Percentiles rank a stretch among this genome's conserved stretches.
These are phyloP conservation scores for Tachina fera DNA, from an alignment of 2,888 invertebrate genomes.

Conservation along the genomic window DNA sequence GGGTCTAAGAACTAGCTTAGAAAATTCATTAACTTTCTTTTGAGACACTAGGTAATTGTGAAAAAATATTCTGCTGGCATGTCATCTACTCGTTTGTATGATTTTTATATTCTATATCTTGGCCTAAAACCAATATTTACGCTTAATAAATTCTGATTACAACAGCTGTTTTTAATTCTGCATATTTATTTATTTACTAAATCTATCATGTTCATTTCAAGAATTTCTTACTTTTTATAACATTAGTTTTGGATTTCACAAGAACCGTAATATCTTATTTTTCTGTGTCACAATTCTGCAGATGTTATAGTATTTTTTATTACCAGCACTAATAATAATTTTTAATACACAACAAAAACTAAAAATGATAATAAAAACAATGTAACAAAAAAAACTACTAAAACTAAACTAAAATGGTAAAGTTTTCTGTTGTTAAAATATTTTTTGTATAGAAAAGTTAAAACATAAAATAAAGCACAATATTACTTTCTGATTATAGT, in stretches of 20 bases:
- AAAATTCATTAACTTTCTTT: no score
- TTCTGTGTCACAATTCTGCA: conserved; percentile 74
- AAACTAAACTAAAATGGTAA: conserved; percentile 38
- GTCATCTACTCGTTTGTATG: no score
- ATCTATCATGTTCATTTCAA: conserved; percentile 51
- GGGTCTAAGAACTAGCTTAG: no score
- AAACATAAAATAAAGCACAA: conserved; percentile 74
- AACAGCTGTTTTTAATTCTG: not conserved
- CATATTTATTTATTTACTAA: not conserved
- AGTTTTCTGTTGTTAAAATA: conserved; percentile 59
- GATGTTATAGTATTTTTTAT: conserved; percentile 70
- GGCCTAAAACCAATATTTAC: conserved; percentile 35
- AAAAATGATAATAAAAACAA: conserved; percentile 3
- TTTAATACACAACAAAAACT: conserved; percentile 23
- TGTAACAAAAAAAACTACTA: conserved; percentile 9
- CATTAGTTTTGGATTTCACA: conserved; percentile 1
- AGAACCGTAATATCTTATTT: conserved; percentile 65
- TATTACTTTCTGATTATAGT: conserved; percentile 82
- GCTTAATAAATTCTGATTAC: conserved; percentile 35
- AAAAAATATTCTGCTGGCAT: no score
- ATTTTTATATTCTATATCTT: not conserved
- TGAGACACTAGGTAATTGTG: no score
- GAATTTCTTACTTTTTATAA: conserved; percentile 18
- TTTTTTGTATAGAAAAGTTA: conserved; percentile 55
- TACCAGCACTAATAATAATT: conserved; percentile 35